Base-by-base conservation (phyloP, 2,113 vertebrate genomes). In the Semnornis frantzii region DNA sequence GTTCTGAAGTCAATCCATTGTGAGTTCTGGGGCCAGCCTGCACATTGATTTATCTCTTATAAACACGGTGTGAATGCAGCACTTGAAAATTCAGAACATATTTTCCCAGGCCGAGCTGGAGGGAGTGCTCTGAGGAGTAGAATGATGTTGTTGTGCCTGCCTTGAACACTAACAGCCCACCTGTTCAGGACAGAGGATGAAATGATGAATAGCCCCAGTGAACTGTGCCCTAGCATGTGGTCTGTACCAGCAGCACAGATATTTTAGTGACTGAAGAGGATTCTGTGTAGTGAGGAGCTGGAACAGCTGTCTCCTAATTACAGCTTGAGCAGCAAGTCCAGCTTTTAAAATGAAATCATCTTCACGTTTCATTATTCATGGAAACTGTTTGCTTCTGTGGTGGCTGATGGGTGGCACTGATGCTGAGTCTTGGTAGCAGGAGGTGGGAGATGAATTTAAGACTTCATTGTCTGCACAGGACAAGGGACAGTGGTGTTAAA, bases 171-270 rank as follows among this genome's bases (percentile, higher is more conserved):
- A 48, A 13, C 50, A 80, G 85, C 96, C 95, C 96, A 97, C 97
- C 97, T 97, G 97, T 96, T 96, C 7, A 20, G 92, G 95, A 74
- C 25, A 84, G 93, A 75, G 50, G 73, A 80, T 83, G 34, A 28
- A n/a, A 25, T 70, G 87, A 82, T 94, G 89, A 97, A 94, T 94
- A 66, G 85, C 60, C 44, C 60, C 28, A 90, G 77, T 95, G 94
- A 93, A 87, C 68, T 74, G 15, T 46, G 21, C 76, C 48, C 50
- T 15, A 4, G 31, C 91, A 77, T n/a, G 87, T 92, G 93, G 72
- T 64, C 60, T 77, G 65, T 15, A 57, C 72, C 85, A 54, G 31
- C 75, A 81, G 64, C 79, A 44, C 37, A 27, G 54, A 70, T 80
- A 82, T 85, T 91, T 82, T 30, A 37, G 87, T 82, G 94, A 39